Conservation (phyloP, 2,888 invertebrate genomes). For the Nomada fabriciana region DNA sequence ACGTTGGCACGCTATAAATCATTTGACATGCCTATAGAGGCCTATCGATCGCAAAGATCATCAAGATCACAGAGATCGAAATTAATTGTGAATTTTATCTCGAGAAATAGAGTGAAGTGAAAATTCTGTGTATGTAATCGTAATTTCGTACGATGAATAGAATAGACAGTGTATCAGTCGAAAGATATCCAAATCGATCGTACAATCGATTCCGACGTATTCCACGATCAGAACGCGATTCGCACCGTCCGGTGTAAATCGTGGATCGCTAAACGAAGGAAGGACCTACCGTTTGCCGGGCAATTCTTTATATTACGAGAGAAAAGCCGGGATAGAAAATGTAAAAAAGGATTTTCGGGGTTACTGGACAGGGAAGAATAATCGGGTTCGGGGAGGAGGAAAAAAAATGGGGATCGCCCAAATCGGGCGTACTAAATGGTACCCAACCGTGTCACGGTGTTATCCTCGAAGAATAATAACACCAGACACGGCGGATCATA, state of each 20-base stretch:
- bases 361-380: slow-evolving; percentile 37
- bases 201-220: slow-evolving; percentile 2
- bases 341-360: background rate
- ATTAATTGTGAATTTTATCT: background rate
- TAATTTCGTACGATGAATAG: no score
- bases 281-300: slow-evolving; percentile 28
- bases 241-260: background rate
- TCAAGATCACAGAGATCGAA: background rate
- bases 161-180: background rate
- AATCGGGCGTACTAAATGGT: slow-evolving; percentile 77
- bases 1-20: background rate
- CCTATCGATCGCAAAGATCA: background rate
- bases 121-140: background rate
- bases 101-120: background rate
- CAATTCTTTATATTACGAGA: slow-evolving; percentile 42
- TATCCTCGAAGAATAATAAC: slow-evolving; percentile 66
- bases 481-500: slow-evolving; percentile 75
- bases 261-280: slow-evolving; percentile 29
- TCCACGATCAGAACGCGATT: background rate
- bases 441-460: slow-evolving; percentile 73
- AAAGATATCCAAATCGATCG: slow-evolving; percentile 17
- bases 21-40: no score
- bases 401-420: slow-evolving; percentile 71
- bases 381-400: slow-evolving; percentile 28
- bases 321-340: slow-evolving; percentile 26